phyloP scores from a whole-genome alignment of 2,888 invertebrate genomes.

The Neoscelio sp. region DNA sequence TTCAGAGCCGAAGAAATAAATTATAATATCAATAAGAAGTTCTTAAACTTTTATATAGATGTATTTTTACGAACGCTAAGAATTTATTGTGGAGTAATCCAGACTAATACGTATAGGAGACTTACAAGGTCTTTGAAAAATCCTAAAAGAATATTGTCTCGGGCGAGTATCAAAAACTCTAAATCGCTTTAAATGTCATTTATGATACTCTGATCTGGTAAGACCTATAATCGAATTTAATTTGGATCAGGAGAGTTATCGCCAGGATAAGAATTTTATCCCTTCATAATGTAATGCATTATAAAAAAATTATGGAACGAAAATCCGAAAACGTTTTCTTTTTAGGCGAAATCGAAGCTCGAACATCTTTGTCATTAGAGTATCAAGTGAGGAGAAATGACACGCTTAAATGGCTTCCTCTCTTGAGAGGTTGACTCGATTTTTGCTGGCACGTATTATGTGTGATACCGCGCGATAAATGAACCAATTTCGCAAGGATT shows the following conservation, averaged over 20 bases:
- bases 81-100: too few species aligned
- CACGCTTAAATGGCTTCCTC: conserved; percentile 34
- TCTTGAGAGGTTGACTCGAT: conserved; percentile 40
- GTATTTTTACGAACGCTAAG: too few species aligned
- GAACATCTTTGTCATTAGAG: conserved; percentile 27
- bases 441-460: conserved; percentile 67
- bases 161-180: background rate
- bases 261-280: conserved; percentile 1
- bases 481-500: conserved; percentile 76
- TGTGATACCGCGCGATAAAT: conserved; percentile 74
- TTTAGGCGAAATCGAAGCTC: conserved; percentile 3
- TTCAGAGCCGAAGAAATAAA: too few species aligned
- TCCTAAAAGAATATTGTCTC: too few species aligned
- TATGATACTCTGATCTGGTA: background rate
- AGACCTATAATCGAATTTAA: background rate
- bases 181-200: background rate
- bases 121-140: conserved; percentile 1
- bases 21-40: too few species aligned
- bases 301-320: conserved; percentile 3
- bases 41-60: too few species aligned
- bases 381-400: conserved; percentile 30
- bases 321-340: background rate
- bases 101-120: too few species aligned
- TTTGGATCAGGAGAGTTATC: background rate
- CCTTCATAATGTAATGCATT: background rate